A percentile compares a stretch with the other conserved stretches of the same genome.
Evolutionary conservation across 2,797 vertebrate genomes (phyloP).

Genomic region (Clarias fuscus): DNA sequence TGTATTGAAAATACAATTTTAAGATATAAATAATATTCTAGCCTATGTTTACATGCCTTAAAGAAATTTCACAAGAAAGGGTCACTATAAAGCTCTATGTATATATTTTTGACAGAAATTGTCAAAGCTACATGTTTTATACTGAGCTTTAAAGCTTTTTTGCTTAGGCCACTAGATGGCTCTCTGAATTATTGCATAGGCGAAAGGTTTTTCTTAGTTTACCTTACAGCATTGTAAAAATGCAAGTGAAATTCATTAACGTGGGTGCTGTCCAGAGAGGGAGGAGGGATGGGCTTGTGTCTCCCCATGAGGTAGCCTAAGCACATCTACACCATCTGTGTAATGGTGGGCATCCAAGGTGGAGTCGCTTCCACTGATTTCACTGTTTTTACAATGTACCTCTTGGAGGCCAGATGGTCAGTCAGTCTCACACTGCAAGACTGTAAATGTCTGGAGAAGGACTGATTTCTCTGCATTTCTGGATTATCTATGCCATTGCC

Average conservation of each 20-base stretch:
- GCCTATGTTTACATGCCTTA: background rate
- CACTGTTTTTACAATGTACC: conserved; percentile 71
- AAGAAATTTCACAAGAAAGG: background rate
- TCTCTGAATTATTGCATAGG: conserved; percentile 54
- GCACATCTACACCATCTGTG: conserved; percentile 75
- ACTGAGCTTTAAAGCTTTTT: background rate
- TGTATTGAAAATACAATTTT: background rate
- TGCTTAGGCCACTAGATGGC: conserved; percentile 70
- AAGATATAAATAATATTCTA: background rate
- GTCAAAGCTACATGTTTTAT: background rate
- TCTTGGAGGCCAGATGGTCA: conserved; percentile 76
- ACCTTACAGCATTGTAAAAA: conserved; percentile 57
- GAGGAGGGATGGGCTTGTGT: conserved; percentile 40
- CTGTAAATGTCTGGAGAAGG: conserved; percentile 68
- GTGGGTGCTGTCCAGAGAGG: conserved; percentile 58
- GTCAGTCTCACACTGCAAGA: conserved; percentile 68
- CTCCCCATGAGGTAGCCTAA: conserved; percentile 68
- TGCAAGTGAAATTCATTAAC: conserved; percentile 58
- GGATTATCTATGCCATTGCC: conserved; percentile 53
- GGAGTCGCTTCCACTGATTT: conserved; percentile 75
- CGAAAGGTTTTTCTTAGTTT: conserved; percentile 46
- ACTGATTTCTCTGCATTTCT: conserved; percentile 60
- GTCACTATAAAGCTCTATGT: background rate
- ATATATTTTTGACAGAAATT: conserved; percentile 4
- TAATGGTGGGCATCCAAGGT: conserved; percentile 78